A percentile compares a stretch with the other conserved stretches of the same genome.
Conservation (phyloP, 2,113 vertebrate genomes). For the Takifugu flavidus region DNA sequence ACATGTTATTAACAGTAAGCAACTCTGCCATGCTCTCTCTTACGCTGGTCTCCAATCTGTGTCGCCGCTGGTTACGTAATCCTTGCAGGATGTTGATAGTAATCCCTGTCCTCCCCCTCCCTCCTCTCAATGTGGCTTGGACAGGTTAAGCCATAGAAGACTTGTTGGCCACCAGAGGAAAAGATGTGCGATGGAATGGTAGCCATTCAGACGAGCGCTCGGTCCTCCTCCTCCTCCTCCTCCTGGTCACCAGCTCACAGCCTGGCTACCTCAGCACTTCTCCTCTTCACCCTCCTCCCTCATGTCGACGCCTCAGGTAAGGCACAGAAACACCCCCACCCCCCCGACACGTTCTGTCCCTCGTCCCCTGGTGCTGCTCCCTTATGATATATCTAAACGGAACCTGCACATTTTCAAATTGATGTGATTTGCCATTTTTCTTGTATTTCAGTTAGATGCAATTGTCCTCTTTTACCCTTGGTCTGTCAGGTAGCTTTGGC, state of each 20-base stretch:
- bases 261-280: slow-evolving; percentile 63
- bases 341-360: not conserved
- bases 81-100: slow-evolving; percentile 55
- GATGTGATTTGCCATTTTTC: slow-evolving; percentile 29
- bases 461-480: slow-evolving; percentile 49
- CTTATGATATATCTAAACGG: slow-evolving; percentile 13
- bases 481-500: slow-evolving; percentile 38
- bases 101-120: slow-evolving; percentile 44
- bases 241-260: slow-evolving; percentile 57
- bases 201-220: slow-evolving; percentile 70
- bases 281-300: slow-evolving; percentile 69
- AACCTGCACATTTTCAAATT: slow-evolving; percentile 33
- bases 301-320: slow-evolving; percentile 74
- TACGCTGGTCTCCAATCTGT: slow-evolving; percentile 18
- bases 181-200: slow-evolving; percentile 80
- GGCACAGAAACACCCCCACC: slow-evolving; percentile 20
- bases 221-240: slow-evolving; percentile 41
- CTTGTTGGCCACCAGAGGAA: slow-evolving; percentile 63
- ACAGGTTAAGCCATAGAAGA: slow-evolving; percentile 73
- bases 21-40: slow-evolving; percentile 19
- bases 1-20: slow-evolving; percentile 11
- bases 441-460: slow-evolving; percentile 44
- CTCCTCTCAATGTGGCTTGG: slow-evolving; percentile 39
- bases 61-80: slow-evolving; percentile 65
- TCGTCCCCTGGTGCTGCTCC: not conserved